phyloP scores from a whole-genome alignment of 2,113 vertebrate species.

The Nannospalax galili region DNA sequence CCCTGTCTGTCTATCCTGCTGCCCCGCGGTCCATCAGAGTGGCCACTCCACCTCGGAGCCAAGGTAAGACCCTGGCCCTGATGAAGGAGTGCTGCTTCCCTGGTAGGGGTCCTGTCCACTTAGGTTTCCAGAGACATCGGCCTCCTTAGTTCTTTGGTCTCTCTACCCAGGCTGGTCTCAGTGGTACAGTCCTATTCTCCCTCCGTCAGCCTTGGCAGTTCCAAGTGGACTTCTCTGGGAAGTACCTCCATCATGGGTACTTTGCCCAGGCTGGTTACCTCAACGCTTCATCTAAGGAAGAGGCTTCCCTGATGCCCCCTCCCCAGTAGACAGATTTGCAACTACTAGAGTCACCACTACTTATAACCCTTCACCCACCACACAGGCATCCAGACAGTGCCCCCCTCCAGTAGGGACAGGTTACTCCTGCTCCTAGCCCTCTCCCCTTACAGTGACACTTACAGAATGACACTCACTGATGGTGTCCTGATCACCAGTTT shows the following conservation, averaged over 20 bases:
- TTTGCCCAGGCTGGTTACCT: not conserved
- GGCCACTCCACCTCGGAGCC: constrained; percentile 39
- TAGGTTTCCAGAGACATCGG: not conserved
- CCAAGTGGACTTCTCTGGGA: not conserved
- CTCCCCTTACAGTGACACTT: not conserved
- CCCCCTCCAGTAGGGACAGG: constrained; percentile 6
- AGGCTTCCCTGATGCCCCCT: not conserved
- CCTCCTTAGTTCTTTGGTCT: not conserved
- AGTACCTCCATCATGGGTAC: not conserved
- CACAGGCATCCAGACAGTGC: not conserved
- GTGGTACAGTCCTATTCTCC: not conserved
- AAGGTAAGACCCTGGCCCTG: constrained; percentile 76
- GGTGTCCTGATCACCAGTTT: not conserved
- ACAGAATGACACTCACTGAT: not conserved
- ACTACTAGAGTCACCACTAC: not conserved
- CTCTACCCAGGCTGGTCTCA: not conserved
- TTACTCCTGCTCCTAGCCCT: not conserved
- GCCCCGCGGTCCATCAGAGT: constrained; percentile 38
- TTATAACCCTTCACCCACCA: not conserved
- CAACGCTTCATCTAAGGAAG: not conserved
- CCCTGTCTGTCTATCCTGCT: constrained; percentile 48
- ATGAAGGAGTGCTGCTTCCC: not conserved
- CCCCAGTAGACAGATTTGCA: not conserved
- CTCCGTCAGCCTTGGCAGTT: not conserved
- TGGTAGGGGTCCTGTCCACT: not conserved